These are phyloP conservation scores for Saguinus imperator DNA, from an alignment of 2,113 vertebrate species.

Conservation along the genomic window DNA sequence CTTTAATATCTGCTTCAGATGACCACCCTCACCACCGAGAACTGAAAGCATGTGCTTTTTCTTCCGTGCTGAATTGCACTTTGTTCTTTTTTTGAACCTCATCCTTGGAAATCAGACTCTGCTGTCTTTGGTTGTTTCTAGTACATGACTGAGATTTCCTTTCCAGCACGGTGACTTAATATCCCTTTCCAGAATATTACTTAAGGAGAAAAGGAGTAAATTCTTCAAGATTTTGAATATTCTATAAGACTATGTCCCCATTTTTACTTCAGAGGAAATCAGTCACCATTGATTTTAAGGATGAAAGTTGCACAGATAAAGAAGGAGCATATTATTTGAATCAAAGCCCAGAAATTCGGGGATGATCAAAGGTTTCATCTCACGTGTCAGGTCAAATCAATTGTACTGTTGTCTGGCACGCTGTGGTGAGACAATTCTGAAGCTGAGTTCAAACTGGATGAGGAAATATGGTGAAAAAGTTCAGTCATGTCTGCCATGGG, in stretches of 20 bases:
- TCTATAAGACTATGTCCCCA: neutral
- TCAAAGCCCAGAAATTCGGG: neutral
- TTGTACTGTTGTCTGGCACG: neutral
- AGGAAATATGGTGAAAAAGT: neutral
- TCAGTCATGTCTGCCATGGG: neutral
- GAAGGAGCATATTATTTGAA: slow-evolving; percentile 21
- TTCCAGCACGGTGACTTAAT: neutral
- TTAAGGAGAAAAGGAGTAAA: slow-evolving; percentile 36
- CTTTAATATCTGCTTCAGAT: slow-evolving; percentile 29
- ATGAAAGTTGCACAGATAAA: slow-evolving; percentile 24
- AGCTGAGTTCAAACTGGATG: neutral
- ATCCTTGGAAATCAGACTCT: slow-evolving; percentile 42
- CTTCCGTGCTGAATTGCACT: neutral
- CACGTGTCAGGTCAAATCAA: neutral
- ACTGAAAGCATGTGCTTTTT: neutral
- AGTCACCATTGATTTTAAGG: slow-evolving; percentile 46
- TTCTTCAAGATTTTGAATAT: slow-evolving; percentile 1
- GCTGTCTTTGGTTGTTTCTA: slow-evolving; percentile 42
- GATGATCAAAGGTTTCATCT: slow-evolving; percentile 31
- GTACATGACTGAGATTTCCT: slow-evolving; percentile 19
- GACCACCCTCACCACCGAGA: neutral
- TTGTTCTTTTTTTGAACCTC: slow-evolving; percentile 11
- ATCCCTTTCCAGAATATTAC: slow-evolving; percentile 25
- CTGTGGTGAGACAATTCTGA: neutral
- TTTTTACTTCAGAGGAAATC: slow-evolving; percentile 51